Base-by-base conservation (phyloP, 2,797 vertebrate genomes). In the Malurus splendens region DNA sequence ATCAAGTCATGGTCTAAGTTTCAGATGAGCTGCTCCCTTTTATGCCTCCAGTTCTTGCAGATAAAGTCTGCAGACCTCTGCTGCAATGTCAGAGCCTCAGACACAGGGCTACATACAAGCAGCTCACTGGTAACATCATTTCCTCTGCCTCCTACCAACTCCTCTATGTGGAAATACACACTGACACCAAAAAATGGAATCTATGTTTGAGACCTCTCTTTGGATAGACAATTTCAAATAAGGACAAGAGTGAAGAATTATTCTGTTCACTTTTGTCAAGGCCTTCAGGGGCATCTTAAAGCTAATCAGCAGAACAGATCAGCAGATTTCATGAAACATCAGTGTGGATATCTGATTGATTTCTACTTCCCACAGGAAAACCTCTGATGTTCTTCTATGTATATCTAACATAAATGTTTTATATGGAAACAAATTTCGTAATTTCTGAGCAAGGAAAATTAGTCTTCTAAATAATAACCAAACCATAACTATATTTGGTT, bases 41-140 rank as follows among this genome's bases (percentile, higher is more conserved):
- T 14, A 24, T 30, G 13, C 15, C 4, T 17, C 14, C 68, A n/a
- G 7, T 12, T 73, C 30, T 70, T 0, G 0, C 4, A 50, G 41
- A 14, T 32, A 51, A 51, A 41, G 15, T 61, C 28, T 71, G n/a
- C 25, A 52, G 38, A 17, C 11, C 17, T 62, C 27, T 38, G 8
- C 25, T 39, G 27, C 28, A 59, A 24, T 5, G 23, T 33, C 47
- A 65, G 60, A 64, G 20, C n/a, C 38, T 23, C 38, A 70, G 15
- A 32, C 27, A 59, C 12, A 32, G 20, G 25, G 54, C 42, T 38
- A 18, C 5, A 7, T 42, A 22, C 27, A 32, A 57, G 30, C 22
- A 64, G 3, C 12, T 70, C 62, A 36, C 33, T 18, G 28, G 16
- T 32, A 56, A 55, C 54, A 27, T 8, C 0, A 55, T 68, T 88